phyloP scores from a whole-genome alignment of 2,888 invertebrate species.

The Drosophila subquinaria region DNA sequence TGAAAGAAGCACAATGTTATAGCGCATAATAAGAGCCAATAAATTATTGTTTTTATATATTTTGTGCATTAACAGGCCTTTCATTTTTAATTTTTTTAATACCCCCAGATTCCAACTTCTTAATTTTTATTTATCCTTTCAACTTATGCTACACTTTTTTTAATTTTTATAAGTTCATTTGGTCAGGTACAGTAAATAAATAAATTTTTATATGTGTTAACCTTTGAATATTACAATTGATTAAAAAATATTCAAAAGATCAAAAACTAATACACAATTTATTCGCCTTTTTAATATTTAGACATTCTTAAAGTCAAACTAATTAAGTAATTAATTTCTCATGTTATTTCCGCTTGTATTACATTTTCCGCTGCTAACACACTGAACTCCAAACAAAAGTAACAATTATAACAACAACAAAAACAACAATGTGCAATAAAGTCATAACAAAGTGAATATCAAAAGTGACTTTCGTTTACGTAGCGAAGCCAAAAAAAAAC shows the following conservation, averaged over 20 bases:
- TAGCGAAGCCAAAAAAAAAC: conserved; percentile 37
- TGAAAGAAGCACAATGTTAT: conserved; percentile 12
- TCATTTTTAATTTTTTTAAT: no score
- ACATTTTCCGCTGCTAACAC: conserved; percentile 64
- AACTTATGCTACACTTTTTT: no score
- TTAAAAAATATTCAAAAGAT: not conserved
- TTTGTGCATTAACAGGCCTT: conserved; percentile 8
- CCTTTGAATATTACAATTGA: conserved; percentile 28
- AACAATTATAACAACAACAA: conserved; percentile 31
- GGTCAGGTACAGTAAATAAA: no score
- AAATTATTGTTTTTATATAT: conserved; percentile 31
- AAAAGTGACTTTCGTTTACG: conserved; percentile 74
- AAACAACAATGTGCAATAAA: conserved; percentile 38
- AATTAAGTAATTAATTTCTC: conserved; percentile 49
- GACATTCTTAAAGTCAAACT: conserved; percentile 19
- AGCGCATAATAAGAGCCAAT: conserved; percentile 21
- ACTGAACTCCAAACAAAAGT: conserved; percentile 38
- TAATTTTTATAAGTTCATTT: no score
- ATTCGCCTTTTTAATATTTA: conserved; percentile 1
- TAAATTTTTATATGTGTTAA: conserved; percentile 16
- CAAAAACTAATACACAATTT: not conserved
- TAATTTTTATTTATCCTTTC: no score
- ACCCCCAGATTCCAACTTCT: no score
- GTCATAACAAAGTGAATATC: conserved; percentile 69
- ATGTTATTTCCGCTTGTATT: conserved; percentile 69